Evolutionary conservation across 2,113 vertebrate species (phyloP).

Genomic region (Aythya baeri): DNA sequence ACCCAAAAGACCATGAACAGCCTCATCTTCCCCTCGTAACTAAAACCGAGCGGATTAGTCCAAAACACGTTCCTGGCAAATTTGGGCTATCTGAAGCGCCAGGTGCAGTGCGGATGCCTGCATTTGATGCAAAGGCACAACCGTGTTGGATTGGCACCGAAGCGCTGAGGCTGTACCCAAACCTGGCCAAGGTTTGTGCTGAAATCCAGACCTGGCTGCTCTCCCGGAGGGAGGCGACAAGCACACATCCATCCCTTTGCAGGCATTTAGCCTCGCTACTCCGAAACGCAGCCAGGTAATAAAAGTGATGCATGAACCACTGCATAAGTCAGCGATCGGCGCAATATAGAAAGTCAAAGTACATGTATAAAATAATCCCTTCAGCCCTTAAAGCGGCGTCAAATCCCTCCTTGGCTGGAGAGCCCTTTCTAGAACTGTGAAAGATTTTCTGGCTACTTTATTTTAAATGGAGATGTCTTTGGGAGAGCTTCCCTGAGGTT

Average conservation of each 20-base stretch:
- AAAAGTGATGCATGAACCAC: not conserved
- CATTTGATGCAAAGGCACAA: not conserved
- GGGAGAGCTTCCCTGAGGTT: not conserved
- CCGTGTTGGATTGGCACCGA: not conserved
- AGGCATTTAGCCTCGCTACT: fast-evolving
- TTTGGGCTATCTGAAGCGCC: not conserved
- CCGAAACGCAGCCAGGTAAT: not conserved
- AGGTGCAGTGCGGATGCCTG: too few species aligned
- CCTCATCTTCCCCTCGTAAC: not conserved
- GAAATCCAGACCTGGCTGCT: not conserved
- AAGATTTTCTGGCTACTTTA: not conserved
- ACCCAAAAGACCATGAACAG: not conserved
- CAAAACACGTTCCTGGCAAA: fast-evolving
- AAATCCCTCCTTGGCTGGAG: not conserved
- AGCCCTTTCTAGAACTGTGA: not conserved
- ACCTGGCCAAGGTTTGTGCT: too few species aligned
- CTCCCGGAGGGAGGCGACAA: not conserved
- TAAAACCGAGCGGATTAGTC: not conserved
- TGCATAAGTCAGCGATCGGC: fast-evolving
- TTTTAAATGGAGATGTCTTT: not conserved
- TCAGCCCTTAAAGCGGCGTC: not conserved
- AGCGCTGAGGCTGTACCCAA: not conserved
- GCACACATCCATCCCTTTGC: not conserved
- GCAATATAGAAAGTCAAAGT: not conserved
- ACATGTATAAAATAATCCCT: not conserved